Evolutionary conservation across 2,888 invertebrate species (phyloP).

Genomic region (Nephrotoma flavescens): DNA sequence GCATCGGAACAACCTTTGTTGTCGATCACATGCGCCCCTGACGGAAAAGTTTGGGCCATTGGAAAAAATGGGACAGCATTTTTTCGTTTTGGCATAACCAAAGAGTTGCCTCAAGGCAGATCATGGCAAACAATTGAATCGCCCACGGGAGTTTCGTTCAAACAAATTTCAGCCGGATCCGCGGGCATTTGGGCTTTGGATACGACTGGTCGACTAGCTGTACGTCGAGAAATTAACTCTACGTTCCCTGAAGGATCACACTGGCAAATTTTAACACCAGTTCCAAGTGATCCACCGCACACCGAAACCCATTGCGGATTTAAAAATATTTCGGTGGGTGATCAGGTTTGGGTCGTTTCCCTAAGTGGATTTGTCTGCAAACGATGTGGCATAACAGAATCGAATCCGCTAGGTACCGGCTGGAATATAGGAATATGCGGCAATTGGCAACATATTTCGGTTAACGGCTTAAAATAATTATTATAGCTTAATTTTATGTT

Average conservation of each 20-base stretch:
- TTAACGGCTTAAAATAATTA: conserved; percentile 17
- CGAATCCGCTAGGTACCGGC: conserved; percentile 57
- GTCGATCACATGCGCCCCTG: conserved; percentile 52
- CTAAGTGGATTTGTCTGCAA: conserved; percentile 52
- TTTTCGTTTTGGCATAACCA: conserved; percentile 59
- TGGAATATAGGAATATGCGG: conserved; percentile 59
- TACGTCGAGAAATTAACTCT: conserved; percentile 60
- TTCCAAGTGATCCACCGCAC: conserved; percentile 42
- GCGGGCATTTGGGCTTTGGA: conserved; percentile 71
- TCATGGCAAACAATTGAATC: conserved; percentile 72
- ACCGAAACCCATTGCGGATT: conserved; percentile 40
- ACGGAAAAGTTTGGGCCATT: conserved; percentile 66
- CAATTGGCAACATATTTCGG: conserved; percentile 36
- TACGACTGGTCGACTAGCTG: conserved; percentile 52
- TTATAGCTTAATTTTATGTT: neutral
- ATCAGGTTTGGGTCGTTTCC: conserved; percentile 65
- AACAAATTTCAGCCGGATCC: conserved; percentile 57
- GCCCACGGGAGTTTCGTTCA: conserved; percentile 48
- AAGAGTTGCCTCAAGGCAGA: conserved; percentile 47
- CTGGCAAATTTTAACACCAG: conserved; percentile 56
- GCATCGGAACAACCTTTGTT: conserved; percentile 63
- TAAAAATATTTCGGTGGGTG: conserved; percentile 55
- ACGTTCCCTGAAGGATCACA: conserved; percentile 69
- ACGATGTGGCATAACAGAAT: conserved; percentile 56
- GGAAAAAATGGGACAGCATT: conserved; percentile 73